Evolutionary conservation across 2,888 invertebrate genomes (phyloP).

Genomic region (Amblyteles armatorius): DNA sequence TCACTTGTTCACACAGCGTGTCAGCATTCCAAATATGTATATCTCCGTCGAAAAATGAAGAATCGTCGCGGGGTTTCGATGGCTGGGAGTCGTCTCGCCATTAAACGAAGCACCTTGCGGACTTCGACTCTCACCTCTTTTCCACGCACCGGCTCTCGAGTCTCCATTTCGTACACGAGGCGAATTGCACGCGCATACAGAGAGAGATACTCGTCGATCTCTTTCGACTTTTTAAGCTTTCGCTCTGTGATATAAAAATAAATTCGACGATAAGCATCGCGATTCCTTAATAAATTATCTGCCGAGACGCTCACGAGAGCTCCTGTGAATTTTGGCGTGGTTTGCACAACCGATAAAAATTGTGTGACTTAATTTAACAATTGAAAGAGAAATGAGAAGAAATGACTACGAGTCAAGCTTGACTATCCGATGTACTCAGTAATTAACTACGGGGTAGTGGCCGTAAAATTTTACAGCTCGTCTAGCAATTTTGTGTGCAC

Average conservation of each 20-base stretch:
- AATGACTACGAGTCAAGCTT: neutral
- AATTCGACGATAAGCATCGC: conserved; percentile 20
- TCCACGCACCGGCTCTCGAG: neutral
- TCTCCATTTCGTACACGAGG: neutral
- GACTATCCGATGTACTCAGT: neutral
- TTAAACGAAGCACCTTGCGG: conserved; percentile 8
- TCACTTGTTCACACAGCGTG: conserved; percentile 73
- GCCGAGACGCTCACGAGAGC: neutral
- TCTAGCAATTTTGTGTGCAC: neutral
- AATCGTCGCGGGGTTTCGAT: conserved; percentile 40
- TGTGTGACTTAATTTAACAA: neutral
- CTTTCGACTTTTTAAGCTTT: conserved; percentile 8
- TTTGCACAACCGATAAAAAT: neutral
- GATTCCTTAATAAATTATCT: neutral
- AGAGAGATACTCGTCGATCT: neutral
- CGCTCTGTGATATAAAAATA: conserved; percentile 2
- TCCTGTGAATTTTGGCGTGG: neutral
- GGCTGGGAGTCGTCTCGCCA: conserved; percentile 7
- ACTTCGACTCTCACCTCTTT: neutral
- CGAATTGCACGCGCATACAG: conserved; percentile 10
- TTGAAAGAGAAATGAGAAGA: neutral
- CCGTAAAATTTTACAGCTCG: neutral
- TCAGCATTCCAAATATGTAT: conserved; percentile 73
- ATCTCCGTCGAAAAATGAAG: conserved; percentile 67
- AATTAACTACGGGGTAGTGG: neutral